phyloP scores from a whole-genome alignment of 2,888 invertebrate genomes.

The Spilosoma lubricipeda region DNA sequence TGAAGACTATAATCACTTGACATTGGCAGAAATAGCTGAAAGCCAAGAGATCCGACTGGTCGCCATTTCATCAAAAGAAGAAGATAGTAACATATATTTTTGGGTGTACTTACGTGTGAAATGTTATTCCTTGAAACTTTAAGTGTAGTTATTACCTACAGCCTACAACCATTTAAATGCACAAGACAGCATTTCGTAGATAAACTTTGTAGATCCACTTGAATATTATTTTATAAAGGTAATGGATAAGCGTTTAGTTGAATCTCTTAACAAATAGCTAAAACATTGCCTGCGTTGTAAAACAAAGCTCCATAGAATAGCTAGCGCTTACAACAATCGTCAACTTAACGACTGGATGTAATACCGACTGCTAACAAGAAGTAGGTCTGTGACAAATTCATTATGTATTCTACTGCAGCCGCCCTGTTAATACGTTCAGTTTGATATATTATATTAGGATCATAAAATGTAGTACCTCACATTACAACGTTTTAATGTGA shows the following conservation, averaged over 20 bases:
- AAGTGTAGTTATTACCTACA: no score
- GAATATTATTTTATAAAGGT: slow-evolving; percentile 51
- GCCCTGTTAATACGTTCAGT: slow-evolving; percentile 16
- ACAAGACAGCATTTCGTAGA: no score
- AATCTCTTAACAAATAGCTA: slow-evolving; percentile 75
- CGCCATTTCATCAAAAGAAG: no score
- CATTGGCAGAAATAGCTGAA: no score
- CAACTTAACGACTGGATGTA: slow-evolving; percentile 73
- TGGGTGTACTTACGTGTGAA: no score
- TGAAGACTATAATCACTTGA: no score
- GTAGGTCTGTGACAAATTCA: slow-evolving; percentile 48
- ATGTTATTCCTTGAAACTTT: no score
- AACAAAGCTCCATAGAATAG: slow-evolving; percentile 72
- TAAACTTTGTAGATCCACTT: not conserved
- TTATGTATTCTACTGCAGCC: slow-evolving; percentile 51
- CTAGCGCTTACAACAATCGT: slow-evolving; percentile 68
- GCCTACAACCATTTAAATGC: no score
- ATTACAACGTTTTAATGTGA: not conserved
- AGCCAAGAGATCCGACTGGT: no score
- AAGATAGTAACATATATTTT: no score
- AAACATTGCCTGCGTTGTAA: slow-evolving; percentile 61
- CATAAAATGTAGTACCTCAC: slow-evolving; percentile 5
- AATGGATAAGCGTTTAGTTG: slow-evolving; percentile 70
- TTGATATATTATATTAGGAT: slow-evolving; percentile 7
- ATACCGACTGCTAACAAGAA: slow-evolving; percentile 46